Evolutionary conservation across 2,797 vertebrate species (phyloP), one percentile per base, ranked within the genome.

Genomic region (Hyperoplus immaculatus): DNA sequence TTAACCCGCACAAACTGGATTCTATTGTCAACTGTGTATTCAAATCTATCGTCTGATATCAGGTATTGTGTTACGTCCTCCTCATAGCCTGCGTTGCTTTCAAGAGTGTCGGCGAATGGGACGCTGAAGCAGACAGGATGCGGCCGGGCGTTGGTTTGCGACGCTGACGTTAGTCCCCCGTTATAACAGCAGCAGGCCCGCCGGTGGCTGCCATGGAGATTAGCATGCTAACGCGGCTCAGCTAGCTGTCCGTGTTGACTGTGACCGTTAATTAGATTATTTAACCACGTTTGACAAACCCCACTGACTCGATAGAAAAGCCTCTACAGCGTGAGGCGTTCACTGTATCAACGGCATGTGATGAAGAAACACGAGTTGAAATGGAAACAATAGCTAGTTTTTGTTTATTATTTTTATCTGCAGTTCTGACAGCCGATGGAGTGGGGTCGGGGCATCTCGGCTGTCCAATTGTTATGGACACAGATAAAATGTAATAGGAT

Each of bases 201-300:
- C 76, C 69, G 72, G 29, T 29, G 29, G 89, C 12, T 90, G 80
- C 86, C 85, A 84, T 88, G 83, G 88, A 84, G 88, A 92, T 86
- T 92, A 92, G 85, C 89, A 87, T 84, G 87, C 88, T 94, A 93
- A 58, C 83, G 4, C 43, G 8, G 84, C 69, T 81, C 77, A 6
- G 50, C 64, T 57, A 73, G 49, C 54, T 6, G 41, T 50, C 46
- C 16, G 1, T 15, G 11, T 56, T 29, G 72, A 56, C 60, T 78
- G 56, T 12, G 36, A 66, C 49, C n/a, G 43, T 6, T 74, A 74
- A 75, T 69, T 39, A 47, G 69, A 82, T 64, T 72, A 78, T 21
- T 71, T 63, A 42, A 38, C 6, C 38, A 55, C 18, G 18, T 56
- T 43, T 65, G 61, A 62, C 16, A 59, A 53, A 49, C 29, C 29